Evolutionary conservation across 2,888 invertebrate genomes (phyloP), one percentile per base, ranked within the genome.

Genomic region (Rotaria magnacalcarata): DNA sequence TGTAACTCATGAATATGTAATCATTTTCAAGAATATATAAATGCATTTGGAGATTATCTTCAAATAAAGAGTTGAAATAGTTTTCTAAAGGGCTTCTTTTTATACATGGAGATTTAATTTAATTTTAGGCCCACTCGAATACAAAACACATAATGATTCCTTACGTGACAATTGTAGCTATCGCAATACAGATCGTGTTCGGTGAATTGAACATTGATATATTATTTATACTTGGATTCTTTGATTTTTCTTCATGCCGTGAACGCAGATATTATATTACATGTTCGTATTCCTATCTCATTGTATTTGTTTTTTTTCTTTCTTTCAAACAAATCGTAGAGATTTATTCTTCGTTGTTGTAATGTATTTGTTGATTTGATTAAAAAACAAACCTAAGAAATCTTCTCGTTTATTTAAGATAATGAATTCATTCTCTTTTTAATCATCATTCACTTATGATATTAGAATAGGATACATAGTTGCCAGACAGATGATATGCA

Each of bases 71-170:
- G 34, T 34, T 34, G 34, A 34, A 34, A 34, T 2, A 34, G 34
- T 34, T 34, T 34, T 34, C 34, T 34, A 34, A 34, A 34, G 34
- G 34, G 34, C 34, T 34, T 34, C 34, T 34, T 34, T 34, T 34
- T 34, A 2, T 34, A 34, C 34, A 50, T 50, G 50, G 10, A 14
- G 10, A 50, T 50, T 80, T 43, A 11, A 8, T 47, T 47, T 11
- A 11, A 19, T 47, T 80, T 47, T 80, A 80, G 75, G 75, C 47
- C 75, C 75, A 19, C 75, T 86, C 34, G 86, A 86, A 58, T 86
- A 86, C 47, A 86, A 86, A 50, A 86, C 85, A 50, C 86, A 86
- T 56, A 86, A 86, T 74, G 86, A 86, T 50, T 85, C 85, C 27
- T 75, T 86, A 19, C 84, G 85, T 10, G 86, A 86, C 52, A 85